Base-by-base conservation (phyloP, 1,140 invertebrate genomes). In the Harpegnathos saltator region DNA sequence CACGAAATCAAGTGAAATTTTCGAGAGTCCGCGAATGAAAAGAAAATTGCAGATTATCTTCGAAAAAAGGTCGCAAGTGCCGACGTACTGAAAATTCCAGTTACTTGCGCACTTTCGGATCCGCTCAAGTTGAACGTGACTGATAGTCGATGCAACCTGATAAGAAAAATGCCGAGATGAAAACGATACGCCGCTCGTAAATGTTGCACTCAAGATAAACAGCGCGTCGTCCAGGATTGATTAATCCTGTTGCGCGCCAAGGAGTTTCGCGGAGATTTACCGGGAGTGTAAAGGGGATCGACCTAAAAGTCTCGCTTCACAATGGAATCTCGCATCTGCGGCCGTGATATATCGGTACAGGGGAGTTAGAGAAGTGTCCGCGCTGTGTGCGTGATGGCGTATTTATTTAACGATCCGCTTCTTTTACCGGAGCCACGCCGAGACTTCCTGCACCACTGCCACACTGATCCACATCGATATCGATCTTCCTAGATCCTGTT, bases 401-500 rank as follows among this genome's bases (percentile, higher is more conserved):
- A 82, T 80, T 88, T 80, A 82, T 80, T 88, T 88, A 85, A 88
- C 61, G 83, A 82, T 82, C 77, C 72, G 44, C 65, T 52, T 74
- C 68, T 82, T 26, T n/a, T 63, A 65, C 33, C 83, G 54, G 69
- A 69, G 44, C 59, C 80, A 29, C 44, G 66, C 52, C 54, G 59
- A 59, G 65, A 74, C 74, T 78, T 74, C 69, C 68, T 77, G 87
- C 73, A 89, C 86, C 84, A 89, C 78, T 89, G 88, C 88, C 88
- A 89, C 82, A 89, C 88, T 89, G 74, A 89, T 89, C 88, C 85
- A 89, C 88, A 89, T 89, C 88, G 88, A 89, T 89, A 89, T 86
- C 77, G 69, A 89, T 89, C 88, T 89, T 75, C 52, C 71, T 85
- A 89, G 85, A 89, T 89, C 87, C 80, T 88, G 80, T 88, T 88